Evolutionary conservation across 2,888 invertebrate genomes (phyloP), one percentile per base, ranked within the genome.

Genomic region (Polymixis flavicincta): DNA sequence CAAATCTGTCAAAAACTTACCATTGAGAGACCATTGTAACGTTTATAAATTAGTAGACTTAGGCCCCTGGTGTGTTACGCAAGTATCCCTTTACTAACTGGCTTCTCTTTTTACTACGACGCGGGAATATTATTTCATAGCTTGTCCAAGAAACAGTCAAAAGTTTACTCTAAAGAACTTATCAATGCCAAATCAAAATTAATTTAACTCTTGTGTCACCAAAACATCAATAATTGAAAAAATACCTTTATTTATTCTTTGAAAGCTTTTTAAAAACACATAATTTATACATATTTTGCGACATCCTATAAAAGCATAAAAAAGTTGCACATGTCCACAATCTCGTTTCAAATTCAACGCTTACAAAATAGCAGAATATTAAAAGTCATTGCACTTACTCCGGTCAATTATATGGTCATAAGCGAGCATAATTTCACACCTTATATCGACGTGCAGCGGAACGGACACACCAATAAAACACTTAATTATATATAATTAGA

Each of bases 401-500:
- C 25, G 59, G 48, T 25, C 83, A 83, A 85, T 84, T 83, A 83
- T 70, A 83, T 65, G 71, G 71, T 81, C 84, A 60, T 66, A 80
- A 69, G 48, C 60, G 32, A 71, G 63, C 71, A 85, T 72, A 80
- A 82, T 80, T 87, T 85, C 64, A 71, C 87, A 85, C 83, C 80
- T 85, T 78, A 85, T 85, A 83, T 69, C 77, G 73, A 60, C 59
- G 52, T 66, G 52, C 42, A 59, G 65, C 69, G 71, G 77, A 73
- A 82, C 70, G 68, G 76, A 73, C 61, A 77, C 67, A 68, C 67
- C 54, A 78, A 84, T 87, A 83, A 82, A 88, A 81, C 68, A 84
- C 83, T 76, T 87, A 88, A 86, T 88, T 87, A 81, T 85, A 72
- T 80, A 85, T 87, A 86, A 88, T 88, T 75, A 77, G 72, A 76